These are phyloP conservation scores for Litocranius walleri DNA, from an alignment of 2,113 vertebrate genomes.

Conservation along the genomic window DNA sequence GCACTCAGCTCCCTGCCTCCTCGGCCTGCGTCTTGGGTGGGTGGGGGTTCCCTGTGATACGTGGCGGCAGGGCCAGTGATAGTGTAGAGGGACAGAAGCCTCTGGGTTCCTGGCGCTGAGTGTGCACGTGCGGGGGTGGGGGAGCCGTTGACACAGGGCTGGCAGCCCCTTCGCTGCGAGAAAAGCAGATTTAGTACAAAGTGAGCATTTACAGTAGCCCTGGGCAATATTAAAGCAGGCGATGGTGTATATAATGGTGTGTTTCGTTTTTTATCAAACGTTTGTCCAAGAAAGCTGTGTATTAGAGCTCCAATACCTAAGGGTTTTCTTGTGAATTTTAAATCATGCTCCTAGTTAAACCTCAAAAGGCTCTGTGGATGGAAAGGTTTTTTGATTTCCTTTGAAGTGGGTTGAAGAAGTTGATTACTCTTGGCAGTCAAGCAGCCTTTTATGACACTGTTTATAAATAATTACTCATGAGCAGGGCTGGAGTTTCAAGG, in stretches of 20 bases:
- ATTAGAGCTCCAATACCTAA: conserved; percentile 86
- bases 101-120: not conserved
- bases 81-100: conserved; percentile 49
- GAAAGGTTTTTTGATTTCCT: conserved; percentile 84
- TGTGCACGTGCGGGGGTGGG: conserved; percentile 61
- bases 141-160: conserved; percentile 65
- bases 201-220: conserved; percentile 88
- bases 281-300: conserved; percentile 88
- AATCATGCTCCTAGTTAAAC: conserved; percentile 87
- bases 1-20: not conserved
- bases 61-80: not conserved
- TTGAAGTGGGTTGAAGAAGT: conserved; percentile 86
- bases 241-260: conserved; percentile 81
- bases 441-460: conserved; percentile 85
- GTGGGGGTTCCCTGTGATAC: conserved; percentile 33
- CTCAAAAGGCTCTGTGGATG: conserved; percentile 86
- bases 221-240: conserved; percentile 85
- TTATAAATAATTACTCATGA: conserved; percentile 89
- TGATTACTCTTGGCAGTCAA: conserved; percentile 86
- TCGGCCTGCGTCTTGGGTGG: not conserved
- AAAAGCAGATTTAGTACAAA: conserved; percentile 86
- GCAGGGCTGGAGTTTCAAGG: conserved; percentile 83
- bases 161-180: conserved; percentile 75
- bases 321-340: conserved; percentile 89
- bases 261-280: conserved; percentile 85